Conservation (phyloP, 2,888 invertebrate species). For the Furcula furcula region DNA sequence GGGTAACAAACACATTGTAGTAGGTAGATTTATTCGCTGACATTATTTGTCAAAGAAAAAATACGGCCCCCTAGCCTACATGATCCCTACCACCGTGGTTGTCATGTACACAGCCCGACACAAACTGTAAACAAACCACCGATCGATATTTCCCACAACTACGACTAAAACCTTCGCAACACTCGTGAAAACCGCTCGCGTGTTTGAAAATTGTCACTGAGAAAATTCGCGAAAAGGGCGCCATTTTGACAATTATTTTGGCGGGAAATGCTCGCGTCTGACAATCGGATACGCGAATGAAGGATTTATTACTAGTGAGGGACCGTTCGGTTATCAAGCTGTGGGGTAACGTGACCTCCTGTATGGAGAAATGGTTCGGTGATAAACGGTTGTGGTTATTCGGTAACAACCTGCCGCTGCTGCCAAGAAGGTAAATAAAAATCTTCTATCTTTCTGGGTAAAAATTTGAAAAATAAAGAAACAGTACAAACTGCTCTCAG, state of each 20-base stretch:
- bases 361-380: constrained; percentile 97
- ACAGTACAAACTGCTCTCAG: no score
- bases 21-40: background rate
- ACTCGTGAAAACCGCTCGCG: constrained; percentile 48
- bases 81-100: constrained; percentile 62
- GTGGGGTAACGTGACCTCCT: constrained; percentile 78
- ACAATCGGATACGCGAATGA: constrained; percentile 64
- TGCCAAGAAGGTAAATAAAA: constrained; percentile 93
- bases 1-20: no score
- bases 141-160: constrained; percentile 69
- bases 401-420: constrained; percentile 92
- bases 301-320: constrained; percentile 42
- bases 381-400: constrained; percentile 95
- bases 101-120: constrained; percentile 75
- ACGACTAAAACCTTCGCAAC: constrained; percentile 59
- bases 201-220: constrained; percentile 11
- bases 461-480: no score
- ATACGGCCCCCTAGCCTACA: constrained; percentile 40
- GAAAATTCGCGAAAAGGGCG: constrained; percentile 21
- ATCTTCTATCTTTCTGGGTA: no score
- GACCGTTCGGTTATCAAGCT: constrained; percentile 57
- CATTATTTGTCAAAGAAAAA: constrained; percentile 8
- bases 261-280: constrained; percentile 56
- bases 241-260: constrained; percentile 44
- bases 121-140: constrained; percentile 75